phyloP scores from a whole-genome alignment of 2,888 invertebrate species.

The Tinea semifulvella region DNA sequence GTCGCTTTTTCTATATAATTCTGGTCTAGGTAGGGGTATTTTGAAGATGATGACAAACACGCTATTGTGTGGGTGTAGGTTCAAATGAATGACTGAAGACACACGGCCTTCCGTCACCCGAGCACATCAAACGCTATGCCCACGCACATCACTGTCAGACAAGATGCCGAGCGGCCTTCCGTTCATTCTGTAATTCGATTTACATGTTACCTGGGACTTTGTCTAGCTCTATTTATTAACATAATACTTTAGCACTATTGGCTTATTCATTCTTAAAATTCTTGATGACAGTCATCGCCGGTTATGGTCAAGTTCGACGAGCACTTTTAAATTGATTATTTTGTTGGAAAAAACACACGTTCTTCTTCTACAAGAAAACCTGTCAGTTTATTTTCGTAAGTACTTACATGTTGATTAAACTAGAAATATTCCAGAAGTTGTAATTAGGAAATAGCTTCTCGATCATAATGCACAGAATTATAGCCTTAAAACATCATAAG shows the following conservation, averaged over 20 bases:
- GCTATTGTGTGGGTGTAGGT: slow-evolving; percentile 5
- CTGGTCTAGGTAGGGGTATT: background rate
- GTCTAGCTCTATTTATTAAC: background rate
- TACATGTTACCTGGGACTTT: slow-evolving; percentile 1
- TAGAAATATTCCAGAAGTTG: too few relatives aligned
- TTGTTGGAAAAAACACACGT: too few relatives aligned
- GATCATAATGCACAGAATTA: too few relatives aligned
- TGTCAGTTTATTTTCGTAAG: too few relatives aligned
- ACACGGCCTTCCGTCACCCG: slow-evolving; percentile 7
- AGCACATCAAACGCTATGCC: slow-evolving; percentile 12
- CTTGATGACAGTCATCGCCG: too few relatives aligned
- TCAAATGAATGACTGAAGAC: slow-evolving; percentile 13
- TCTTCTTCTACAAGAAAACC: too few relatives aligned
- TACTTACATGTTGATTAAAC: too few relatives aligned
- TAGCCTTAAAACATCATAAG: too few relatives aligned
- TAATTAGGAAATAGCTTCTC: too few relatives aligned
- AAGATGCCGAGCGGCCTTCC: slow-evolving; percentile 6
- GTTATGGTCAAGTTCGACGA: too few relatives aligned
- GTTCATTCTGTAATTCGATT: slow-evolving; percentile 7
- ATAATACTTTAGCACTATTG: background rate
- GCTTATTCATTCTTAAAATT: background rate
- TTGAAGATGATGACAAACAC: slow-evolving; percentile 5
- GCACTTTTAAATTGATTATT: too few relatives aligned
- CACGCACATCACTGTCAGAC: slow-evolving; percentile 12
- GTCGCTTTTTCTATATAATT: background rate